Evolutionary conservation across 1,140 invertebrate species (phyloP), one percentile per base, ranked within the genome.

Genomic region (Lucilia cuprina): DNA sequence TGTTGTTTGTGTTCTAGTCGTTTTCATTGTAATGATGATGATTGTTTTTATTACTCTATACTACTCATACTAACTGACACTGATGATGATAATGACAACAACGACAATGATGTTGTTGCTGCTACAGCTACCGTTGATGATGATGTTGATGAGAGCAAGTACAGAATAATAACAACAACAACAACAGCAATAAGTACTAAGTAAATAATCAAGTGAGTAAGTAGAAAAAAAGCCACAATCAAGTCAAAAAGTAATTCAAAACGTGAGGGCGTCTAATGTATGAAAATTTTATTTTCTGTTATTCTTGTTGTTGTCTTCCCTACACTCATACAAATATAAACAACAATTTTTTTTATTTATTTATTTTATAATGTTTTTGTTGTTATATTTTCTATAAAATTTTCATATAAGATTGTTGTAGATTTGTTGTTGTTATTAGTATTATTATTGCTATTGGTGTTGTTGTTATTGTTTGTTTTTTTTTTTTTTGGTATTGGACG

Each of bases 181-280:
- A 3, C 3, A 8, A 8, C 35, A 41, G 35, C 50, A 55, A 14
- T 55, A 14, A 1, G 17, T 17, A 55, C 17, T n/a, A 55, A 55
- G 50, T 55, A 55, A 55, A 13, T 55, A 55, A 55, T 17, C 17
- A 55, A 55, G 50, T n/a, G 50, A 55, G 50, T 55, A 8, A 41
- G 41, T 41, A 60, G 2, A 70, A 21, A 70, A 21, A 21, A n/a
- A 70, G n/a, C 19, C 5, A 25, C 19, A 70, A 70, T 21, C 21
- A 70, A 70, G 14, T 17, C 14, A 60, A 60, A 30, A 60, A 60
- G 55, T 60, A 60, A 60, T 60, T 60, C n/a, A 70, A 70, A 80
- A 80, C 21, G 77, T 80, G 77, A 80, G 77, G 77, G 77, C 77
- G 77, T 80, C 41, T 80, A 80, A 80, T 80, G 77, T 80, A 80